Percentiles rank a stretch among this genome's conserved stretches.
These are phyloP conservation scores for Pseudopodoces humilis DNA, from an alignment of 2,113 vertebrate genomes.

Conservation along the genomic window DNA sequence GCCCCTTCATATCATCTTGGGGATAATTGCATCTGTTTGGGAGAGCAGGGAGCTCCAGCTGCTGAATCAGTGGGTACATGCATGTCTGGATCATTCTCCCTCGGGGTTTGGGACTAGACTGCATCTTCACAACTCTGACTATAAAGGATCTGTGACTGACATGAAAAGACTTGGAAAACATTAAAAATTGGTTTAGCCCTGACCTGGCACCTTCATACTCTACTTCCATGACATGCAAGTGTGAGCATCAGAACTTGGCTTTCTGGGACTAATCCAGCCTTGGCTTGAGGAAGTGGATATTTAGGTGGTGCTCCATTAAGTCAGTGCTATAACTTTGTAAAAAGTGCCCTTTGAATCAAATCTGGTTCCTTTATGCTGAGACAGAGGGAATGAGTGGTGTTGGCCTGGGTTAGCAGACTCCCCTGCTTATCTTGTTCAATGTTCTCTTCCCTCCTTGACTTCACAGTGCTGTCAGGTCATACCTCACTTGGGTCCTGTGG, in stretches of 20 bases:
- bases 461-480: fast-evolving
- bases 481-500: background rate
- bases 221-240: background rate
- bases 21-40: background rate
- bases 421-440: background rate
- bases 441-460: background rate
- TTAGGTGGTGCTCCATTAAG: background rate
- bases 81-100: background rate
- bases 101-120: background rate
- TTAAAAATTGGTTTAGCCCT: background rate
- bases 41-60: background rate
- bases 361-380: background rate
- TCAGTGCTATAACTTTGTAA: background rate
- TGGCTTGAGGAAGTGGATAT: background rate
- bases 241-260: background rate
- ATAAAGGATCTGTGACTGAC: background rate
- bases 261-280: background rate
- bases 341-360: background rate
- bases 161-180: background rate
- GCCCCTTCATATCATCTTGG: background rate
- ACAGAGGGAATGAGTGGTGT: background rate
- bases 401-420: background rate
- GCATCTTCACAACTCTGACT: background rate
- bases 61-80: background rate
- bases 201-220: background rate